Conservation (phyloP, 2,797 vertebrate genomes). For the Erethizon dorsatum region DNA sequence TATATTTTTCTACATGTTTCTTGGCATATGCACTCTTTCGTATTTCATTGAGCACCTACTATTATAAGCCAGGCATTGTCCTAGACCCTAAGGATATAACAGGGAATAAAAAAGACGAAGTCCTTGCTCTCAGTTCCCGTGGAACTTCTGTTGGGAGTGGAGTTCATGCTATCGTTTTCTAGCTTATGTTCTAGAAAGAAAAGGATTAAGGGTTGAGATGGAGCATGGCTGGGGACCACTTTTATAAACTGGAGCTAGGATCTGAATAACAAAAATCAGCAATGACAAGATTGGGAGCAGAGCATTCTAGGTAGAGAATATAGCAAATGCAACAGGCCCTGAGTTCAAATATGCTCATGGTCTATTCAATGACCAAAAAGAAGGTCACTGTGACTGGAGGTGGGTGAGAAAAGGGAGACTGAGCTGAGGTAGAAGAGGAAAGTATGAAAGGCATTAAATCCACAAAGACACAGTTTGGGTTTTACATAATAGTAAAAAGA, state of each 20-base stretch:
- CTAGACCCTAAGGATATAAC: neutral
- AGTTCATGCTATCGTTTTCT: neutral
- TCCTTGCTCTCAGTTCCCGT: neutral
- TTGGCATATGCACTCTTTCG: neutral
- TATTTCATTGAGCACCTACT: neutral
- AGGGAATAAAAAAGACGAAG: neutral
- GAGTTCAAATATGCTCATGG: neutral
- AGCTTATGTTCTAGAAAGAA: neutral
- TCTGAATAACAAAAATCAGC: constrained; percentile 1
- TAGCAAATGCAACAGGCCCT: neutral
- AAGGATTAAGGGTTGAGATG: neutral
- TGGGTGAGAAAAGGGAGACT: neutral
- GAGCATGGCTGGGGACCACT: neutral
- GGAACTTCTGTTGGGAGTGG: neutral
- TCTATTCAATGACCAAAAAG: neutral
- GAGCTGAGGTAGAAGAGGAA: neutral
- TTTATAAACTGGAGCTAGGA: neutral
- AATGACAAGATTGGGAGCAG: neutral
- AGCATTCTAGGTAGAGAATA: neutral
- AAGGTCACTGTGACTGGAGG: neutral
- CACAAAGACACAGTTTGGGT: neutral
- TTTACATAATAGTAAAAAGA: neutral
- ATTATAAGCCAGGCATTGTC: neutral
- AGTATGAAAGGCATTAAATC: neutral
- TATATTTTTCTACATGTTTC: accelerated